Conservation (phyloP, 2,888 invertebrate genomes). For the Aleiodes alternator region DNA sequence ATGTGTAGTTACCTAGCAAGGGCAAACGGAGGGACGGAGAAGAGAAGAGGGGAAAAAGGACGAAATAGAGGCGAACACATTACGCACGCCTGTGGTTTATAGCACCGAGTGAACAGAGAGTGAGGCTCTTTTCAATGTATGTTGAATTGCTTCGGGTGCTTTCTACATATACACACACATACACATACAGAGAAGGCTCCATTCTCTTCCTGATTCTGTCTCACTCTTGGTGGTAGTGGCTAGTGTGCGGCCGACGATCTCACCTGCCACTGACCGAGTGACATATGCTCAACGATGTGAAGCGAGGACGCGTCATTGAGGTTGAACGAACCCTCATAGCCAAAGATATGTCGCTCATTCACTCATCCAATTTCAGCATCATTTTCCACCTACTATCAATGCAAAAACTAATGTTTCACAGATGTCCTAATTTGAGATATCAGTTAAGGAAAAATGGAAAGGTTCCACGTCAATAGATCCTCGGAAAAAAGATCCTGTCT, state of each 20-base stretch:
- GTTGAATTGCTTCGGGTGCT: constrained; percentile 2
- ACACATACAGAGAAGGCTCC: neutral
- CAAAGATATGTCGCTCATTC: constrained; percentile 17
- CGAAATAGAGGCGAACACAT: constrained; percentile 49
- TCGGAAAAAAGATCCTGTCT: too few relatives aligned
- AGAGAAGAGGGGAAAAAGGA: constrained; percentile 25
- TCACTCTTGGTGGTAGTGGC: neutral
- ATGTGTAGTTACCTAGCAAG: constrained; percentile 37
- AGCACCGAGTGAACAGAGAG: constrained; percentile 58
- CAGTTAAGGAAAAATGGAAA: too few relatives aligned
- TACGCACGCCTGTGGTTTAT: constrained; percentile 62
- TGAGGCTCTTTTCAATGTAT: neutral
- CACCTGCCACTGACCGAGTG: constrained; percentile 55
- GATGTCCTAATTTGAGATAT: too few relatives aligned
- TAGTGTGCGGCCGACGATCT: neutral
- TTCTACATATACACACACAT: neutral
- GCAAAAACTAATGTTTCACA: too few relatives aligned
- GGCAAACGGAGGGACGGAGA: constrained; percentile 44
- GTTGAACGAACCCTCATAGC: constrained; percentile 43
- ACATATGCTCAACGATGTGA: constrained; percentile 55
- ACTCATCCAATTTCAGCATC: constrained; percentile 55
- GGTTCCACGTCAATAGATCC: too few relatives aligned
- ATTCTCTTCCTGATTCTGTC: constrained; percentile 1
- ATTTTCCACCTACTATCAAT: too few relatives aligned
- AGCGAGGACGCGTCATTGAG: constrained; percentile 42